Conservation (phyloP, 2,888 invertebrate genomes). For the Ophion ellenae region DNA sequence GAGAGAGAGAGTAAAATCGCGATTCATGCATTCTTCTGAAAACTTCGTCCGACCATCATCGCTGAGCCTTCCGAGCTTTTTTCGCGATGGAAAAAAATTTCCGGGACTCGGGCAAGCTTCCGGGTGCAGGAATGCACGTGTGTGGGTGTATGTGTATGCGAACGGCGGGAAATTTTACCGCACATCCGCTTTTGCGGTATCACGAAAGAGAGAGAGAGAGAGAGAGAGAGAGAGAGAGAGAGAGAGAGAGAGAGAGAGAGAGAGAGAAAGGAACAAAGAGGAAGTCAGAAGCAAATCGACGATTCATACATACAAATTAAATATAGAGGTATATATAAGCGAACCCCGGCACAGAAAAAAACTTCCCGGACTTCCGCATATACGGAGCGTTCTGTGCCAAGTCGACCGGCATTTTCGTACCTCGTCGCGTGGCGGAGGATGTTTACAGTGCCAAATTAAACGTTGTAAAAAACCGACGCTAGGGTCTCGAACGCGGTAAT, state of each 20-base stretch:
- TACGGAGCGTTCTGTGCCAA: too few relatives aligned
- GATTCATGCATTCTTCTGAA: too few relatives aligned
- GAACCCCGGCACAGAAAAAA: background rate
- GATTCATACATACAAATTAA: slow-evolving; percentile 17
- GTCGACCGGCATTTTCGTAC: too few relatives aligned
- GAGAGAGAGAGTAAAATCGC: slow-evolving; percentile 14
- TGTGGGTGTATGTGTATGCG: background rate
- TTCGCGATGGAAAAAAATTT: slow-evolving; percentile 45
- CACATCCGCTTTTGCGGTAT: slow-evolving; percentile 10
- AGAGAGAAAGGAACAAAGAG: background rate
- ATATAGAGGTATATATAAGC: background rate
- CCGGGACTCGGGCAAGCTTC: slow-evolving; percentile 38
- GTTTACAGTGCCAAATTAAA: too few relatives aligned
- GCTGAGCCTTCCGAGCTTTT: slow-evolving; percentile 9
- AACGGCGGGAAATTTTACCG: slow-evolving; percentile 31
- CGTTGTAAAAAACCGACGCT: too few relatives aligned
- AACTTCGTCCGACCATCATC: slow-evolving; percentile 6
- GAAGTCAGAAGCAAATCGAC: background rate
- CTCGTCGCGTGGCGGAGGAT: too few relatives aligned
- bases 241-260: background rate
- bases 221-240: background rate
- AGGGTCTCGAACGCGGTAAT: too few relatives aligned
- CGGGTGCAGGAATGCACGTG: background rate
- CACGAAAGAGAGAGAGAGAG: background rate
- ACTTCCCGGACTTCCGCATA: background rate